These are phyloP conservation scores for Gracilinanus agilis DNA, from an alignment of 2,113 vertebrate species.

Conservation along the genomic window DNA sequence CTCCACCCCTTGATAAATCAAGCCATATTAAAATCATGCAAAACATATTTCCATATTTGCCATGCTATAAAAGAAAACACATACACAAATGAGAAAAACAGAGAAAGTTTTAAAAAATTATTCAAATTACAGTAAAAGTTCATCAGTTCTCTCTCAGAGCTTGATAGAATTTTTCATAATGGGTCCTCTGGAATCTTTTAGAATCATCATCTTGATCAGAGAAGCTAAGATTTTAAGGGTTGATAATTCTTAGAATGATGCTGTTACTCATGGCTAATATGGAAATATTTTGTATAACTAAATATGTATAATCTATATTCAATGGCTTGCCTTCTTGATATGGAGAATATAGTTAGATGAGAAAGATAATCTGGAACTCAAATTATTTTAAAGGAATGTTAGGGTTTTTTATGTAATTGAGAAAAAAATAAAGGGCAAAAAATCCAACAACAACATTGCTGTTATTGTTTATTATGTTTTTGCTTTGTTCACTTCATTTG, in stretches of 20 bases:
- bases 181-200: background rate
- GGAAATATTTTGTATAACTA: background rate
- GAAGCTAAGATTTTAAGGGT: background rate
- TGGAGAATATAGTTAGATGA: too few species aligned
- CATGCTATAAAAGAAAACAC: background rate
- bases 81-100: background rate
- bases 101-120: background rate
- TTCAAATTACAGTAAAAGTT: background rate
- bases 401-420: background rate
- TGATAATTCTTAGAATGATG: background rate
- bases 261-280: background rate
- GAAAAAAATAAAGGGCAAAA: background rate
- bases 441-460: too few species aligned
- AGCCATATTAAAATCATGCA: background rate
- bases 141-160: background rate
- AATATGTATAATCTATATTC: background rate
- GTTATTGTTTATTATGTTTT: background rate
- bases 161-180: background rate
- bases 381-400: too few species aligned
- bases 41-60: background rate
- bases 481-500: background rate
- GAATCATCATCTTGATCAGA: background rate
- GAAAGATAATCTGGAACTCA: background rate
- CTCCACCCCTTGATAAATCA: background rate
- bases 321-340: background rate